Conservation (phyloP, 1,140 invertebrate species). For the Paraescarpia echinospica region DNA sequence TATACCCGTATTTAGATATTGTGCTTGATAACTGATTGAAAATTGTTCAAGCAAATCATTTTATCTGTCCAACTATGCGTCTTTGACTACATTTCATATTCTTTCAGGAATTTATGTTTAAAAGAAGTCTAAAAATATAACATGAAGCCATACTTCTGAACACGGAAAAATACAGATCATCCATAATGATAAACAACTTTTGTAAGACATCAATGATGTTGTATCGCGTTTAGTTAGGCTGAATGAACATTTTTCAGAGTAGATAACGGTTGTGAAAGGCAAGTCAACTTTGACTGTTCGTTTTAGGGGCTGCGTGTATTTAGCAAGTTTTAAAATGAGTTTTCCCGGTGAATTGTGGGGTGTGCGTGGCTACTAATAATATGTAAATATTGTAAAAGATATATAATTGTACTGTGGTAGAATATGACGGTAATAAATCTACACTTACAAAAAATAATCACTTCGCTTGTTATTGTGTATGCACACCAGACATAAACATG, state of each 20-base stretch:
- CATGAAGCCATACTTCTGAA: no score
- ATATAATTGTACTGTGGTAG: background rate
- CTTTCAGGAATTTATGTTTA: no score
- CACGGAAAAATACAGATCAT: no score
- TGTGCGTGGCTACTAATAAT: conserved; percentile 1
- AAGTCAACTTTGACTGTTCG: background rate
- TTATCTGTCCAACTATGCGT: no score
- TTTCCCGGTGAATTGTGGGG: background rate
- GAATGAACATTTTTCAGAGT: background rate
- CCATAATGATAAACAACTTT: background rate
- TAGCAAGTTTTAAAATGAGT: background rate
- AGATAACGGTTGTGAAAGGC: background rate
- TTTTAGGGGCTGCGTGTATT: background rate
- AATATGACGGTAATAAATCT: background rate
- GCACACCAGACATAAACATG: no score
- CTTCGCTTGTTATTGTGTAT: background rate
- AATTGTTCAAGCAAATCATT: no score
- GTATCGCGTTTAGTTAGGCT: background rate
- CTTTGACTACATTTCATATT: no score
- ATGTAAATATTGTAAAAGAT: background rate
- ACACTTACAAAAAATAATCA: background rate
- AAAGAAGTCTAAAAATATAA: no score
- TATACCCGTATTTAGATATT: no score
- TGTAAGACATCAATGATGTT: background rate
- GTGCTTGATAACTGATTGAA: no score